Evolutionary conservation across 2,113 vertebrate genomes (phyloP).

Genomic region (Hyperopisus bebe): DNA sequence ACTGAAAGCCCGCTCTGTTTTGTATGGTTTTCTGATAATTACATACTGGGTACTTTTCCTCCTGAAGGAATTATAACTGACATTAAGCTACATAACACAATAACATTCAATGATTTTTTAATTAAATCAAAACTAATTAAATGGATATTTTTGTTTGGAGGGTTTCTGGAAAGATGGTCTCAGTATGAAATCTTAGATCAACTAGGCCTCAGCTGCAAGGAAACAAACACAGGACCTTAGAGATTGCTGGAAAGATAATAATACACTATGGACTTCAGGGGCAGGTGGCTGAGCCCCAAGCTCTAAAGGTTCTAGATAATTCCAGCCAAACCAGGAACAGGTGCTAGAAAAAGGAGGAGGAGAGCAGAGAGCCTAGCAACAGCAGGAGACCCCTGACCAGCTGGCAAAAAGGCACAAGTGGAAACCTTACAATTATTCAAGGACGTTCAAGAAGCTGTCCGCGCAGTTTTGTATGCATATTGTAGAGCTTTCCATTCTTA

Average conservation of each 20-base stretch:
- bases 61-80: neutral
- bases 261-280: slow-evolving; percentile 38
- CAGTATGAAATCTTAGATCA: neutral
- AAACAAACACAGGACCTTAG: slow-evolving; percentile 13
- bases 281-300: slow-evolving; percentile 58
- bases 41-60: neutral
- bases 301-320: slow-evolving; percentile 41
- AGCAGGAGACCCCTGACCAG: slow-evolving; percentile 60
- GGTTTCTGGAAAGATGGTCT: neutral
- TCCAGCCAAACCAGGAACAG: slow-evolving; percentile 58
- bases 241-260: slow-evolving; percentile 29
- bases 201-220: slow-evolving; percentile 16
- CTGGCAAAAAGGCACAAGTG: slow-evolving; percentile 46
- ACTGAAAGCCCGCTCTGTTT: neutral
- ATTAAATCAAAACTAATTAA: neutral
- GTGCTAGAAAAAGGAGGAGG: slow-evolving; percentile 60
- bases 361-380: slow-evolving; percentile 48
- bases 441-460: slow-evolving; percentile 23
- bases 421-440: slow-evolving; percentile 41
- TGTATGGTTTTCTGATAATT: neutral
- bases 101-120: neutral
- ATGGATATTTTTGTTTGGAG: neutral
- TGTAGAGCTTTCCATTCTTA: neutral
- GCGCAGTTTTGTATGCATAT: neutral
- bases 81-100: neutral